Evolutionary conservation across 2,888 invertebrate genomes (phyloP), one percentile per base, ranked within the genome.

Genomic region (Drosophila yooni): DNA sequence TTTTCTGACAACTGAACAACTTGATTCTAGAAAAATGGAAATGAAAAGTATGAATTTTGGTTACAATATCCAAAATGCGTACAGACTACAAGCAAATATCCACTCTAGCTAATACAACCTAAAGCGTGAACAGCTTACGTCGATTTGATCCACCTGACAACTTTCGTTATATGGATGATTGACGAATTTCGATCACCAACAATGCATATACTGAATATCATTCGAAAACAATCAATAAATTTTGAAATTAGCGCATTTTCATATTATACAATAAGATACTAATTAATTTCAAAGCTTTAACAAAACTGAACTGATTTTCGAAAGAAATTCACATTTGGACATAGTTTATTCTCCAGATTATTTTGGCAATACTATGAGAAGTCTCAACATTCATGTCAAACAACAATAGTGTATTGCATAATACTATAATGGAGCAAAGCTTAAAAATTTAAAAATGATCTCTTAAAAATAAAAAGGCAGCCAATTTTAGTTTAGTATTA

Each of bases 401-500:
- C 1, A 18, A 25, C 5, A 34, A 15, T 25, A 54, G 3, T 54
- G 6, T 25, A 18, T 54, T 25, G 15, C 7, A 54, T 43, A 6
- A 21, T 18, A 38, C 38, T 27, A 38, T 38, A n/a, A 27, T n/a
- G 27, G 13, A 38, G n/a, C 27, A 29, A 56, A 38, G 27, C 27
- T n/a, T 38, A 3, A 29, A n/a, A n/a, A 29, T 38, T 38, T 8
- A 13, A 34, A 56, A 56, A 56, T 8, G 1, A n/a, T 54, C 25
- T 34, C 46, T 25, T 36, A 5, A 21, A 34, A 18, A 38, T 18
- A n/a, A 51, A 70, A 33, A 38, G 38, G 67, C 67, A 31, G 68
- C 68, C 68, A 68, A 68, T 68, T 34, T 53, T 15, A 2, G 33
- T 53, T 58, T 1, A 33, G 13, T 52, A 8, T 36, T 21, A 21